Base-by-base conservation (phyloP, 2,888 invertebrate genomes). In the Clusia tigrina region DNA sequence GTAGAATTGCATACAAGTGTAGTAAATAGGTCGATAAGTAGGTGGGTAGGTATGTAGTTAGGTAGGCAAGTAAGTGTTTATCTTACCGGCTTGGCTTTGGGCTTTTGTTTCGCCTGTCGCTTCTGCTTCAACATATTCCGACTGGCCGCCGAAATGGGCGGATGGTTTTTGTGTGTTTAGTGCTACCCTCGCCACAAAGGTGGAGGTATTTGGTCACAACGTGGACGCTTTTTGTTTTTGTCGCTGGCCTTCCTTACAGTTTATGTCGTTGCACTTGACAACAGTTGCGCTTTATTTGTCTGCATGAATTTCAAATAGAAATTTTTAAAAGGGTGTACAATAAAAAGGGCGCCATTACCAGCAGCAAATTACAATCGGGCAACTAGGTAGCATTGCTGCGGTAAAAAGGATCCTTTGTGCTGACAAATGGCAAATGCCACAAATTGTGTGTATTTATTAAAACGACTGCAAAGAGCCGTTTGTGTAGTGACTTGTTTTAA, bases 21-120 rank as follows among this genome's bases (percentile, higher is more conserved):
- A 58, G 55, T 42, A 18, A 17, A 58, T 67, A 65, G 59, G 32
- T 17, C 37, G 62, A 63, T 54, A 55, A 38, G 58, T 55, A 15
- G 2, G 18, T 37, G 25, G 9, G 32, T 59, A 26, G 48, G 53
- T 61, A n/a, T n/a, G n/a, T n/a, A n/a, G n/a, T n/a, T n/a, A n/a
- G 52, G 54, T 60, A 52, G n/a, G 32, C 20, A 2, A 6, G 18
- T 52, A 17, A 54, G 32, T 20, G 54, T 54, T 53, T 63, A 38
- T 69, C 81, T 81, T 81, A 81, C 81, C 81, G 81, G 81, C 77
- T 81, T 81, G 67, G 81, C 82, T 80, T 80, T 81, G 70, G 81
- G 82, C 74, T 81, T 81, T 74, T 81, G 81, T 64, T 81, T 81
- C 62, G 80, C 75, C 73, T 80, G 80, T 67, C 81, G 82, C 77